Conservation (phyloP, 2,797 vertebrate species). For the Cossypha heuglini region DNA sequence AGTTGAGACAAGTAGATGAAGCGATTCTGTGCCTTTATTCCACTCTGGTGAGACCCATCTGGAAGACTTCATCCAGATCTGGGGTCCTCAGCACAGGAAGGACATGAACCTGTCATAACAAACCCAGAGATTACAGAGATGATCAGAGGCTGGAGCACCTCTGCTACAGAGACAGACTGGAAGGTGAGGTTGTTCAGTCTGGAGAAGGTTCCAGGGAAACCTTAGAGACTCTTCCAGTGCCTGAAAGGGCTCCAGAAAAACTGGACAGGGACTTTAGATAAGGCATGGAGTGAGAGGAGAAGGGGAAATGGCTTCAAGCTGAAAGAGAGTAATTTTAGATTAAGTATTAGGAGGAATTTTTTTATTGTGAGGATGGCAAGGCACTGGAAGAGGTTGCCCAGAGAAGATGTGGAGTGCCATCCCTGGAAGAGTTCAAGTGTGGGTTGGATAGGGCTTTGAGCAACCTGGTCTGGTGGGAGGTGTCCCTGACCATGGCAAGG, state of each 20-base stretch:
- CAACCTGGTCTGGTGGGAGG: neutral
- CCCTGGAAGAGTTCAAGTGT: neutral
- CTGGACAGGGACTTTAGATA: neutral
- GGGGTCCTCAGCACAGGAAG: neutral
- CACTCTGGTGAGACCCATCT: fast-evolving
- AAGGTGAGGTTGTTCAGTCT: neutral
- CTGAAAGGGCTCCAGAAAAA: neutral
- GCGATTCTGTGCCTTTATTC: neutral
- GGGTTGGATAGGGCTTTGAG: neutral
- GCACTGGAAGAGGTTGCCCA: neutral
- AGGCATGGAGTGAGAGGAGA: neutral
- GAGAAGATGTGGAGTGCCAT: neutral
- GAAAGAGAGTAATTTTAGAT: neutral
- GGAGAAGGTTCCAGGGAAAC: neutral
- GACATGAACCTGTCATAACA: fast-evolving
- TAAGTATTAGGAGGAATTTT: neutral
- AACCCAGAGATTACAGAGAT: neutral
- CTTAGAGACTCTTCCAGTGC: neutral
- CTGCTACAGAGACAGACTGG: neutral
- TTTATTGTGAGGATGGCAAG: neutral
- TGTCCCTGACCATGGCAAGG: neutral
- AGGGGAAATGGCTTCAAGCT: neutral
- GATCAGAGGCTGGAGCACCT: neutral
- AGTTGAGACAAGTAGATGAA: neutral
- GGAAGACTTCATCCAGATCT: neutral